phyloP scores from a whole-genome alignment of 2,888 invertebrate species.

The Drosophila atripex region DNA sequence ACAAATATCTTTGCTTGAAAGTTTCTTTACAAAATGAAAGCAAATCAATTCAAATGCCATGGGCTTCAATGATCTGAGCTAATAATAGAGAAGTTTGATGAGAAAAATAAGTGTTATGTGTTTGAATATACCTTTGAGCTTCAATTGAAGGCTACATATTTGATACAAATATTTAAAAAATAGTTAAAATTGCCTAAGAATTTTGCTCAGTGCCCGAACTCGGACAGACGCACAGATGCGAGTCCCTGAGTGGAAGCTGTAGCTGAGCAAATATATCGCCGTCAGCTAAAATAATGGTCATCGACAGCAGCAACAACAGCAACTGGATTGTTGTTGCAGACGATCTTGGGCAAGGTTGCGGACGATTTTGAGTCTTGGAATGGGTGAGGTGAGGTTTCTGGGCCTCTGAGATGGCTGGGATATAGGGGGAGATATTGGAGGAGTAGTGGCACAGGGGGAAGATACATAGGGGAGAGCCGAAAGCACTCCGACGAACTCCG shows the following conservation, averaged over 20 bases:
- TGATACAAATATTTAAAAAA: too few relatives aligned
- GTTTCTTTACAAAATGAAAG: too few relatives aligned
- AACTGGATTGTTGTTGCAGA: slow-evolving; percentile 27
- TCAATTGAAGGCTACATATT: too few relatives aligned
- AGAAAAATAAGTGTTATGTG: too few relatives aligned
- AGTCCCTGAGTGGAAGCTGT: slow-evolving; percentile 42
- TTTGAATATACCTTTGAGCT: too few relatives aligned
- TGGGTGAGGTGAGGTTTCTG: slow-evolving; percentile 27
- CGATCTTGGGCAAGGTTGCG: slow-evolving; percentile 73
- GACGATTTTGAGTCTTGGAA: slow-evolving; percentile 44
- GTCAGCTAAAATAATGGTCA: slow-evolving; percentile 72
- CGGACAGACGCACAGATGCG: slow-evolving; percentile 37
- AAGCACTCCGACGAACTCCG: slow-evolving; percentile 28
- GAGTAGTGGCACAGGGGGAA: too few relatives aligned
- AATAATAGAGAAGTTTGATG: too few relatives aligned
- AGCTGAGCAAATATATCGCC: slow-evolving; percentile 54
- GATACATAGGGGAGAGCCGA: neutral
- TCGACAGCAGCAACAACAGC: slow-evolving; percentile 60
- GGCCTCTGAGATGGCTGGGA: neutral
- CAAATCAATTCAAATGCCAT: too few relatives aligned
- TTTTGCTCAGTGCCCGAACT: slow-evolving; percentile 17
- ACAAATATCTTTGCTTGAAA: neutral
- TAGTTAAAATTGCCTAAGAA: neutral
- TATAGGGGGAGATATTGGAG: slow-evolving; percentile 12
- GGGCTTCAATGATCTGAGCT: too few relatives aligned